Evolutionary conservation across 2,113 vertebrate species (phyloP), one percentile per base, ranked within the genome.

Genomic region (Crotophaga sulcirostris): DNA sequence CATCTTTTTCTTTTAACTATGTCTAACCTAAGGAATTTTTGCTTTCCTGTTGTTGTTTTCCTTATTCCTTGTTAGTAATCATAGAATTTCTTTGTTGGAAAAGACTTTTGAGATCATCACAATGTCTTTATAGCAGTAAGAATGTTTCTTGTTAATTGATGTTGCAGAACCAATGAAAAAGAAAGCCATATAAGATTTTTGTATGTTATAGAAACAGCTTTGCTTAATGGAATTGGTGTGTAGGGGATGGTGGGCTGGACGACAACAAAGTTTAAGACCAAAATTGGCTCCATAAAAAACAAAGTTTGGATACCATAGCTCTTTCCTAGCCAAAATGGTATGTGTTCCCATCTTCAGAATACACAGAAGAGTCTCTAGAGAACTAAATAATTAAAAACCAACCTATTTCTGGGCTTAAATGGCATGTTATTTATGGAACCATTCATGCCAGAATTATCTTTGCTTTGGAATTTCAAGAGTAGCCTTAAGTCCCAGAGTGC

Each of bases 241-340:
- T 36, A 36, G 28, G n/a, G 9, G 10, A 3, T 8, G 11, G 11
- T 15, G 20, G 24, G 3, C 8, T 3, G 4, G 12, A 3, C 51
- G 29, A 31, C 63, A 64, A 28, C 38, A 18, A 69, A 58, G 16
- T 2, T 4, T 15, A 28, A 60, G 26, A 16, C 25, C 12, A 33
- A 36, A 55, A 67, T 10, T 26, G 16, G 7, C 67, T 45, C 31
- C 49, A n/a, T 21, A 70, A 23, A 52, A 58, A 4, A 3, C 44
- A 25, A 42, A 18, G 17, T 64, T 64, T 26, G 15, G 11, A 38
- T 64, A 56, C 28, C 10, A 2, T 26, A 75, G 28, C 31, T 55
- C 66, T 33, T 6, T 64, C 6, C 6, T 66, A 92, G 52, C 55
- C 36, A 23, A 18, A 34, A 81, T 20, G 31, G 15, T n/a, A 7